phyloP scores from a whole-genome alignment of 2,888 invertebrate genomes.

The Nezara viridula region DNA sequence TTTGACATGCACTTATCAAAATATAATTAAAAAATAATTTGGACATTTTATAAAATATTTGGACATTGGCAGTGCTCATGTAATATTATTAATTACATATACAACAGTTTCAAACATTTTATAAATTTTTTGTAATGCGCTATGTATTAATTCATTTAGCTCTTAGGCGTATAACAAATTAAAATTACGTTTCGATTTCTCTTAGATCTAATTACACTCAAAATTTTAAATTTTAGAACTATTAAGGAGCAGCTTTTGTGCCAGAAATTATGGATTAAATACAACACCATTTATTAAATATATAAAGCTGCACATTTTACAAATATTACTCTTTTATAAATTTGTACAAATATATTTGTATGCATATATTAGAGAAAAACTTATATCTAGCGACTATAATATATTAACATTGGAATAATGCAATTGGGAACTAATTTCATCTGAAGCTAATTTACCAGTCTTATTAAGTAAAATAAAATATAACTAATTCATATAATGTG shows the following conservation, averaged over 20 bases:
- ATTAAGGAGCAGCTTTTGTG: slow-evolving; percentile 27
- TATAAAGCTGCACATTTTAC: slow-evolving; percentile 14
- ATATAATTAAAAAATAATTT: slow-evolving; percentile 63
- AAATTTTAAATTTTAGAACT: neutral
- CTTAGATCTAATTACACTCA: slow-evolving; percentile 24
- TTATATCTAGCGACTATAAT: neutral
- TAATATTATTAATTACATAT: slow-evolving; percentile 51
- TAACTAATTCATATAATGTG: neutral
- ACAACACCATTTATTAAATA: slow-evolving; percentile 1
- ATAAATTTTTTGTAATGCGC: slow-evolving; percentile 18
- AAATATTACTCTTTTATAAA: slow-evolving; percentile 38
- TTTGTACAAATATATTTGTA: slow-evolving; percentile 44
- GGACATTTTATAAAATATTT: slow-evolving; percentile 61
- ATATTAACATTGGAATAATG: slow-evolving; percentile 39
- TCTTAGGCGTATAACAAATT: slow-evolving; percentile 47
- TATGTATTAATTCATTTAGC: slow-evolving; percentile 24
- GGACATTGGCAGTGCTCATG: slow-evolving; percentile 64
- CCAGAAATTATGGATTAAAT: slow-evolving; percentile 20
- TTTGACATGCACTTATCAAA: slow-evolving; percentile 61
- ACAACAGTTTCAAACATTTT: slow-evolving; percentile 47
- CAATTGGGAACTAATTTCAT: neutral
- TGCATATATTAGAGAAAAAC: slow-evolving; percentile 41
- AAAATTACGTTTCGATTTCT: slow-evolving; percentile 36
- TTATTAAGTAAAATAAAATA: slow-evolving; percentile 39
- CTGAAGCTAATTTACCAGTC: slow-evolving; percentile 41